Evolutionary conservation across 2,113 vertebrate species (phyloP).

Genomic region (Oxygymnocypris stewartii): DNA sequence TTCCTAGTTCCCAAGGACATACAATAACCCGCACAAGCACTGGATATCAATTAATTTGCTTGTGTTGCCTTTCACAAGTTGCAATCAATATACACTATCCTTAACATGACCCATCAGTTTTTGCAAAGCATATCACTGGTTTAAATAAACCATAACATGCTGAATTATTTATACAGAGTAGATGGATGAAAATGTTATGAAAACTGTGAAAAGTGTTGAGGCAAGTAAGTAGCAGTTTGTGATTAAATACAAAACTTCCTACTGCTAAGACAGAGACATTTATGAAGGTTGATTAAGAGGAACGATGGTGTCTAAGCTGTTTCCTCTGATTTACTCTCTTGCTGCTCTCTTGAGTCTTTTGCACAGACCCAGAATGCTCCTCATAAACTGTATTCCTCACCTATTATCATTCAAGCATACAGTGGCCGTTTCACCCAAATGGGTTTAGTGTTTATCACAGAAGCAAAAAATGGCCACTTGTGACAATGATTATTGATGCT

Average conservation of each 20-base stretch:
- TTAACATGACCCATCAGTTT: not conserved
- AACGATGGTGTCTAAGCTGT: not conserved
- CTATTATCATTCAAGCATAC: slow-evolving; percentile 51
- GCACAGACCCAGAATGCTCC: slow-evolving; percentile 24
- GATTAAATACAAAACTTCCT: slow-evolving; percentile 14
- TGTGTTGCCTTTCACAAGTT: not conserved
- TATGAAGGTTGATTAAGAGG: not conserved
- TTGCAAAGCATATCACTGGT: not conserved
- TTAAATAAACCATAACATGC: not conserved
- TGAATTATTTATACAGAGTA: slow-evolving; percentile 15
- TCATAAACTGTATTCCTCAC: slow-evolving; percentile 51
- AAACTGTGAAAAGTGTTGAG: not conserved
- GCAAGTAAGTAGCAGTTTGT: not conserved
- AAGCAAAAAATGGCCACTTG: slow-evolving; percentile 14
- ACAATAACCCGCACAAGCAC: not conserved
- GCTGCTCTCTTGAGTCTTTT: not conserved
- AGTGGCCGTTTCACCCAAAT: slow-evolving; percentile 16
- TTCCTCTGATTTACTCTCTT: not conserved
- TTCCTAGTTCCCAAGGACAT: not conserved
- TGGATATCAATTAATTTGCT: not conserved
- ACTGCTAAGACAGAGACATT: not conserved
- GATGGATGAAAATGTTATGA: not conserved
- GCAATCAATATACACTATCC: not conserved
- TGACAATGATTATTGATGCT: slow-evolving; percentile 34
- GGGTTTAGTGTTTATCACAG: slow-evolving; percentile 10